phyloP scores from a whole-genome alignment of 1,140 invertebrate species.

The Pissodes strobi region DNA sequence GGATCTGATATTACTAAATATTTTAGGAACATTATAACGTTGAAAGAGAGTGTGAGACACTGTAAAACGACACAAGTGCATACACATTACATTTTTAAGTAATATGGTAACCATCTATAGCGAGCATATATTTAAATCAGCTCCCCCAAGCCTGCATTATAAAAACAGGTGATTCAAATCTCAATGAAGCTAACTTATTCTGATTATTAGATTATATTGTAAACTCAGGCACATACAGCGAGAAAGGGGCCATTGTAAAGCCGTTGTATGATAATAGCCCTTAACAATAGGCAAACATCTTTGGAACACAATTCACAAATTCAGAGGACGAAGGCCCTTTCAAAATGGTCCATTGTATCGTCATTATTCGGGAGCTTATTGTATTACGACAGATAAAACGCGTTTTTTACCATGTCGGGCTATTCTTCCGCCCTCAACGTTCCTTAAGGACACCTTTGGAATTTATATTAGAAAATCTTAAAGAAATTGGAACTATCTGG shows the following conservation, averaged over 20 bases:
- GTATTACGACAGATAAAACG: constrained; percentile 28
- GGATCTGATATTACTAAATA: too few relatives aligned
- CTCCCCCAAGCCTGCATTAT: too few relatives aligned
- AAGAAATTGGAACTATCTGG: too few relatives aligned
- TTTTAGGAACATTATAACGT: too few relatives aligned
- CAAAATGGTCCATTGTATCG: constrained; percentile 24
- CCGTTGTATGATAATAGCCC: constrained; percentile 38
- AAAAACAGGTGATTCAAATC: too few relatives aligned
- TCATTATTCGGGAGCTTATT: constrained; percentile 26
- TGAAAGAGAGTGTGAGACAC: too few relatives aligned
- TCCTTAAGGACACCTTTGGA: constrained; percentile 8
- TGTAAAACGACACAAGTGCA: too few relatives aligned
- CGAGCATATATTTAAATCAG: too few relatives aligned
- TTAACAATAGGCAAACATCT: constrained; percentile 36
- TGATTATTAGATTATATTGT: constrained; percentile 37
- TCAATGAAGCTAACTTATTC: constrained; percentile 13
- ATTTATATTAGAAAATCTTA: constrained; percentile 11
- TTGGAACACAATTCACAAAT: constrained; percentile 37
- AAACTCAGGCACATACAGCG: constrained; percentile 38
- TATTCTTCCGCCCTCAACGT: constrained; percentile 19
- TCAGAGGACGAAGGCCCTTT: constrained; percentile 22
- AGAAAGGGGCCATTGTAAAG: constrained; percentile 27
- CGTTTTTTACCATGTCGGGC: constrained; percentile 20
- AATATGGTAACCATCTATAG: too few relatives aligned
- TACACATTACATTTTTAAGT: too few relatives aligned